Percentiles rank a stretch among this genome's conserved stretches.
Conservation (phyloP, 2,888 invertebrate genomes). For the Acrocyrtus sp. region DNA sequence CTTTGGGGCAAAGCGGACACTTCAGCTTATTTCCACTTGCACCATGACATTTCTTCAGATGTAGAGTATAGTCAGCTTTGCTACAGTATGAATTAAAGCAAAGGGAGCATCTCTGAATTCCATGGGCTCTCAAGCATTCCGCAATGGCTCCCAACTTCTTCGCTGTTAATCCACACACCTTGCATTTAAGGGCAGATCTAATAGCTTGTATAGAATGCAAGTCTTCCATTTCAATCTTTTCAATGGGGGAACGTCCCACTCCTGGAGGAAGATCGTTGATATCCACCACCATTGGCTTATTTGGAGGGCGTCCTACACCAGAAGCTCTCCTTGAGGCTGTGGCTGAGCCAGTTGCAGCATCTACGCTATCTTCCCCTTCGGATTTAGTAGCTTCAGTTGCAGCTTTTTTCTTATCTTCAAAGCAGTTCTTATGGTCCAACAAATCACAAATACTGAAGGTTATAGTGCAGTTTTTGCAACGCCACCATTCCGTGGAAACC, state of each 20-base stretch:
- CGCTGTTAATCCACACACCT: constrained; percentile 52
- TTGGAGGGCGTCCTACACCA: neutral
- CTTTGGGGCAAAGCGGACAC: constrained; percentile 58
- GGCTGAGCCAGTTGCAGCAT: neutral
- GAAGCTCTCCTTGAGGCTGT: constrained; percentile 10
- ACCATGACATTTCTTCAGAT: constrained; percentile 56
- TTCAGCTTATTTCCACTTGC: constrained; percentile 24
- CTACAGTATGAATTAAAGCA: constrained; percentile 61
- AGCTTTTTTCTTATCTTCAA: constrained; percentile 4
- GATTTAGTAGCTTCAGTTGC: constrained; percentile 17
- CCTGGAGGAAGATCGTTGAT: constrained; percentile 51
- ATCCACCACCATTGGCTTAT: constrained; percentile 14
- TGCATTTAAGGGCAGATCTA: constrained; percentile 46
- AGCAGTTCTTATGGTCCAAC: constrained; percentile 56
- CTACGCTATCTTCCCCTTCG: neutral
- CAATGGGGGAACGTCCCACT: constrained; percentile 59
- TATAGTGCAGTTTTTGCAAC: constrained; percentile 58
- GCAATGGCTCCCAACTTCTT: constrained; percentile 53
- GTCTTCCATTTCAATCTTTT: constrained; percentile 55
- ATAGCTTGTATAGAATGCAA: constrained; percentile 47
- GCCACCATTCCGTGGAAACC: constrained; percentile 49
- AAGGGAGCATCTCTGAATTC: constrained; percentile 58
- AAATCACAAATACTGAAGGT: constrained; percentile 61
- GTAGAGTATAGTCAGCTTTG: constrained; percentile 51
- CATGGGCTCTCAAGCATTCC: constrained; percentile 57